Evolutionary conservation across 1,140 invertebrate species (phyloP), one percentile per base, ranked within the genome.

Genomic region (Venturia canescens): DNA sequence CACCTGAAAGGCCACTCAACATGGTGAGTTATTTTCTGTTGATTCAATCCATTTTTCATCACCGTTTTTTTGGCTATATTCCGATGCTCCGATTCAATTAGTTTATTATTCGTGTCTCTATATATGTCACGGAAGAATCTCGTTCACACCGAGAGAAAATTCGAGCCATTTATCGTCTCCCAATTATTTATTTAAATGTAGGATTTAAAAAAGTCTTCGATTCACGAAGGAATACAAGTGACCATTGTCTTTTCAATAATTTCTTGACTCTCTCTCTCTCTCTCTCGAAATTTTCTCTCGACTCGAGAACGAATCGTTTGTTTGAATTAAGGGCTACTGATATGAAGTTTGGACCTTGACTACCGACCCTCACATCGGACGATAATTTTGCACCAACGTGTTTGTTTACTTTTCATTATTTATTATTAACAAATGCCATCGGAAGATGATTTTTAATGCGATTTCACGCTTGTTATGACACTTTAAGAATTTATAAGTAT

Each of bases 11-110:
- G 75, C 92, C 93, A 4, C 93, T 93, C 83, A 80, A 92, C 57
- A 90, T 94, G 87, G 95, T 95, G 86, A 95, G 94, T 94, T 67
- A 53, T 75, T 66, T 74, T 44, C 78, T 23, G 67, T 23, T 48
- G 7, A 66, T 48, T 74, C 53, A 57, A 15, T 23, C 26, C 26
- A 48, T 34, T 72, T 66, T 26, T 66, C 23, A 26, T 63, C 23
- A 11, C 9, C 4, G 23, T 27, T 66, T n/a, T n/a, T 18, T 57
- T 9, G 18, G 50, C 15, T 53, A 18, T 53, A 4, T 69, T 27
- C 27, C 66, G 15, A 53, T 16, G 66, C 27, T 7, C 66, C 50
- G 5, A 11, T 66, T 15, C 2, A 29, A 57, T 57, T n/a, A 3
- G 1, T 57, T 57, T 57, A n/a, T 18, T n/a, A n/a, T 23, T 57